These are phyloP conservation scores for Epicauta chinensis DNA, from an alignment of 1,140 invertebrate species.

Conservation along the genomic window DNA sequence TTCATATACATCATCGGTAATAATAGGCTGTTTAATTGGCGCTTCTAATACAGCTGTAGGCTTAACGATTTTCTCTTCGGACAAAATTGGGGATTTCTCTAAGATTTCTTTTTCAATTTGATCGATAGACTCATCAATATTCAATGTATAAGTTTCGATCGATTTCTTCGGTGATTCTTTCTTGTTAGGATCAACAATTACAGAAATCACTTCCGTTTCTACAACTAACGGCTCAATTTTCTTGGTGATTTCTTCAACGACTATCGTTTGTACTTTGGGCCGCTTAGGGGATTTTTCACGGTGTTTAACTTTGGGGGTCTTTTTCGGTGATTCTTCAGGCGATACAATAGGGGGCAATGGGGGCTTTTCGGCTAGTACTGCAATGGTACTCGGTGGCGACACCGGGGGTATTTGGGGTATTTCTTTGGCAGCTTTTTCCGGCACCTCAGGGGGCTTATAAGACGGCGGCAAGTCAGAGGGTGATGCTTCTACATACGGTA, in stretches of 20 bases:
- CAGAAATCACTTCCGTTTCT: constrained; percentile 34
- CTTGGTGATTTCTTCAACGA: constrained; percentile 31
- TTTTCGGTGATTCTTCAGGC: background rate
- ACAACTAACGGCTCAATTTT: constrained; percentile 30
- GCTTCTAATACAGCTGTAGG: constrained; percentile 21
- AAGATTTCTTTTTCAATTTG: constrained; percentile 32
- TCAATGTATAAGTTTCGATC: constrained; percentile 28
- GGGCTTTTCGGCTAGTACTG: background rate
- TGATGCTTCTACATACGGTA: constrained; percentile 35
- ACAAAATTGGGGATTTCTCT: constrained; percentile 30
- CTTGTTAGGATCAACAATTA: constrained; percentile 29
- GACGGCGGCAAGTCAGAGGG: constrained; percentile 14
- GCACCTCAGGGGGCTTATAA: constrained; percentile 13
- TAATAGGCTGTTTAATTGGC: constrained; percentile 24
- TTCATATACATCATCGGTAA: constrained; percentile 31
- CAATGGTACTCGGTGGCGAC: too few species aligned
- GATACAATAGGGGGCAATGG: too few species aligned
- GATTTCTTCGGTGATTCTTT: constrained; percentile 28
- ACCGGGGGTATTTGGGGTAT: too few species aligned
- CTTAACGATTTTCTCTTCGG: constrained; percentile 28
- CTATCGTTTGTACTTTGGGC: constrained; percentile 18
- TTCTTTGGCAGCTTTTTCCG: background rate
- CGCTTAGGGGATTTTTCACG: constrained; percentile 12
- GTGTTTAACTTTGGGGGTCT: constrained; percentile 10
- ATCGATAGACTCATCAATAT: constrained; percentile 29